Evolutionary conservation across 2,113 vertebrate genomes (phyloP).

Genomic region (Ranitomeya imitator): DNA sequence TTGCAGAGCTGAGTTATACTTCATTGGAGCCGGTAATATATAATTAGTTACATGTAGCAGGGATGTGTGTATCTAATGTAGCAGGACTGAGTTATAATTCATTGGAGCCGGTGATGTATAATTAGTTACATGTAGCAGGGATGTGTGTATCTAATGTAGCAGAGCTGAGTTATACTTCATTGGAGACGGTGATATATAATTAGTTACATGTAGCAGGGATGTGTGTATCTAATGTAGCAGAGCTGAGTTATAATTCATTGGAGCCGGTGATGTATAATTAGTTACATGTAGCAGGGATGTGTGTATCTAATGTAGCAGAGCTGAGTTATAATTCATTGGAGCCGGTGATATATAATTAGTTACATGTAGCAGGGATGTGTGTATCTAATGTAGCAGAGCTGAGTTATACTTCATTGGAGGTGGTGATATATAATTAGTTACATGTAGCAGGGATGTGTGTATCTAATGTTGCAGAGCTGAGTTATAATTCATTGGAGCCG

Average conservation of each 20-base stretch:
- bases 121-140: neutral
- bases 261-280: neutral
- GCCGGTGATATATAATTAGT: neutral
- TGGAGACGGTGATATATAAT: neutral
- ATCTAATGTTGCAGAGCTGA: too few relatives aligned
- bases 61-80: neutral
- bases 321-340: neutral
- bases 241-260: neutral
- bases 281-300: neutral
- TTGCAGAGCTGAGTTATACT: too few relatives aligned
- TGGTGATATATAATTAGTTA: neutral
- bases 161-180: neutral
- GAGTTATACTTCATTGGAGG: neutral
- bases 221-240: neutral
- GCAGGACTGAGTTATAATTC: too few relatives aligned
- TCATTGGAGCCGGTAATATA: neutral
- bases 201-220: neutral
- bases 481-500: neutral
- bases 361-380: neutral
- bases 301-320: neutral
- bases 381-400: neutral
- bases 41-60: neutral
- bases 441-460: neutral
- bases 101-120: neutral
- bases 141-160: neutral